A percentile compares a stretch with the other conserved stretches of the same genome.
phyloP scores from a whole-genome alignment of 1,140 invertebrate species.

The Drosophila mayri region DNA sequence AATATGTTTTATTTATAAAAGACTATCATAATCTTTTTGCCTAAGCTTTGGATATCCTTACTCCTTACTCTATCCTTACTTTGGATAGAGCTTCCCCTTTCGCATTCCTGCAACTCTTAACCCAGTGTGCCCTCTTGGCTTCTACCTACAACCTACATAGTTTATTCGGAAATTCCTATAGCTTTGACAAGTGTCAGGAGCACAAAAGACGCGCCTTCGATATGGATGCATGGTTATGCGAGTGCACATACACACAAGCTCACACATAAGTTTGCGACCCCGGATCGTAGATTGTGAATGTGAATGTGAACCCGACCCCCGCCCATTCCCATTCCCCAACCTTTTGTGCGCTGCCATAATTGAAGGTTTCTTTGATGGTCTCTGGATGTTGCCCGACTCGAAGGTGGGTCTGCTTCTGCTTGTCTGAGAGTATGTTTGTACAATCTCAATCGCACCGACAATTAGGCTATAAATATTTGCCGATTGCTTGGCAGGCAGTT shows the following conservation, averaged over 20 bases:
- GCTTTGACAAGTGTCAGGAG: constrained; percentile 78
- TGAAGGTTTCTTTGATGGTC: constrained; percentile 59
- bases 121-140: constrained; percentile 41
- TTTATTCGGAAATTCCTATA: constrained; percentile 74
- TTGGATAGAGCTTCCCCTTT: no score
- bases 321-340: not conserved
- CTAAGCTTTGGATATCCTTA: not conserved
- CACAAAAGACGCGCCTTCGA: constrained; percentile 70
- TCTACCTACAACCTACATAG: constrained; percentile 54
- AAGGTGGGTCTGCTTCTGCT: constrained; percentile 10
- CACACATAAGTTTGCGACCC: constrained; percentile 38
- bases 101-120: not conserved
- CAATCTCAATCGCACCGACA: constrained; percentile 62
- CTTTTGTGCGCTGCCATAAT: constrained; percentile 53
- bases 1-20: not conserved
- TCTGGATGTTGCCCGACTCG: constrained; percentile 14
- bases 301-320: constrained; percentile 31
- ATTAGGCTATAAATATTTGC: constrained; percentile 79
- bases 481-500: constrained; percentile 36
- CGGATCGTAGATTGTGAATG: constrained; percentile 39
- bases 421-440: constrained; percentile 24
- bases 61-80: no score
- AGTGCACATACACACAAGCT: constrained; percentile 1
- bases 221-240: constrained; percentile 39
- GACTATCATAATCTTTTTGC: no score